Evolutionary conservation across 1,140 invertebrate genomes (phyloP), one percentile per base, ranked within the genome.

Genomic region (Pogonomyrmex californicus): DNA sequence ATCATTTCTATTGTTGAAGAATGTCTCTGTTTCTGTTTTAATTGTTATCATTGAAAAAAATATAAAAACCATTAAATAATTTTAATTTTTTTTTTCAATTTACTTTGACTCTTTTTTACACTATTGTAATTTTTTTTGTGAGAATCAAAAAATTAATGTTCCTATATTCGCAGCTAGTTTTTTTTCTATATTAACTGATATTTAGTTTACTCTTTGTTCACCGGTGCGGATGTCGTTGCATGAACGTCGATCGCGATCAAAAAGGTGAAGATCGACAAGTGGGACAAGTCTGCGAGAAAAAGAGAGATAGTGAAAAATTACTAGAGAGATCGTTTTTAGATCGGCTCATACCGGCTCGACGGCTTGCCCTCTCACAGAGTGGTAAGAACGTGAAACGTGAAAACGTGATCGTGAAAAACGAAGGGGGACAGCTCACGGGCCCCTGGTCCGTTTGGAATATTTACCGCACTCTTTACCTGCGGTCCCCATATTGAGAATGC

Each of bases 401-500:
- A 86, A 94, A 93, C 93, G 94, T 94, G 93, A 95, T 93, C 91
- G 92, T 94, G 93, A 94, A 91, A 93, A 92, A 94, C 92, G 94
- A 91, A 91, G 92, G 94, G 92, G 92, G 89, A 93, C 93, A 91
- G 91, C 93, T 93, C 91, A 94, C 92, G 93, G 92, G 94, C 92
- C 94, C 94, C 94, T 93, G 93, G 93, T 93, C 96, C 96, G 96
- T 95, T 96, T 96, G 96, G 96, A 97, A 98, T 98, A 98, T 98
- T 98, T 98, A 98, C 97, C 97, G 97, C 98, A 97, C 96, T 97
- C 97, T 98, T 98, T 98, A 98, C 98, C 99, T 97, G 99, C 99
- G 94, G 98, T 99, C 95, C 99, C 99, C 99, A 99, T 99, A 97
- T 99, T 99, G 95, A 99, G 97, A 96, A 99, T 99, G 96, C 98